A percentile compares a stretch with the other conserved stretches of the same genome.
Conservation (phyloP, 2,797 vertebrate species). For the Zalophus californianus region DNA sequence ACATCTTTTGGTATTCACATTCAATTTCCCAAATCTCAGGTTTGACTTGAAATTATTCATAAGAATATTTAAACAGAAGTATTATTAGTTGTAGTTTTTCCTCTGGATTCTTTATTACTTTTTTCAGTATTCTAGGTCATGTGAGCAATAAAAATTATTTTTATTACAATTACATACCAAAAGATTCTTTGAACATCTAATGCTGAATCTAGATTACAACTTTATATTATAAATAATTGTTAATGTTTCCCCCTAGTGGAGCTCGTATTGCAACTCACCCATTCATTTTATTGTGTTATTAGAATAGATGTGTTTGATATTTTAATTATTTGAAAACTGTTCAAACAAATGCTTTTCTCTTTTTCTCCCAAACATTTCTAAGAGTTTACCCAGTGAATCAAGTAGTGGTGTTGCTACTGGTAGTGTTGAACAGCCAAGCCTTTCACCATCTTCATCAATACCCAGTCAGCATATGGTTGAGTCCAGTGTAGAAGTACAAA, state of each 20-base stretch:
- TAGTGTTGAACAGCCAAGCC: constrained; percentile 14
- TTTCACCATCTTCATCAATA: background rate
- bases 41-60: constrained; percentile 23
- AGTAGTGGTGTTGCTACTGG: background rate
- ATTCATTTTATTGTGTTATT: constrained; percentile 32
- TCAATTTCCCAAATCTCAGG: background rate
- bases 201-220: constrained; percentile 47
- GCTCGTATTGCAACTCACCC: background rate
- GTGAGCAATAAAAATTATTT: constrained; percentile 42
- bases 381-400: constrained; percentile 60
- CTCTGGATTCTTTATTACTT: background rate
- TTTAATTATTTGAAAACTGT: constrained; percentile 66
- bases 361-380: constrained; percentile 58
- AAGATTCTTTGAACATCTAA: constrained; percentile 7
- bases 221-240: constrained; percentile 55
- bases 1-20: background rate
- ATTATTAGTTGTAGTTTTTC: background rate
- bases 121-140: constrained; percentile 16
- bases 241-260: constrained; percentile 24
- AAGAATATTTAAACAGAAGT: constrained; percentile 38
- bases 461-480: constrained; percentile 9
- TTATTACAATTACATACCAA: constrained; percentile 29
- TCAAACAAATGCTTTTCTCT: constrained; percentile 45
- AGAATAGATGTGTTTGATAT: background rate
- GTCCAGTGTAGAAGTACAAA: constrained; percentile 35